A percentile compares a stretch with the other conserved stretches of the same genome.
These are phyloP conservation scores for Microcebus jonahi DNA, from an alignment of 2,113 vertebrate genomes.

Conservation along the genomic window DNA sequence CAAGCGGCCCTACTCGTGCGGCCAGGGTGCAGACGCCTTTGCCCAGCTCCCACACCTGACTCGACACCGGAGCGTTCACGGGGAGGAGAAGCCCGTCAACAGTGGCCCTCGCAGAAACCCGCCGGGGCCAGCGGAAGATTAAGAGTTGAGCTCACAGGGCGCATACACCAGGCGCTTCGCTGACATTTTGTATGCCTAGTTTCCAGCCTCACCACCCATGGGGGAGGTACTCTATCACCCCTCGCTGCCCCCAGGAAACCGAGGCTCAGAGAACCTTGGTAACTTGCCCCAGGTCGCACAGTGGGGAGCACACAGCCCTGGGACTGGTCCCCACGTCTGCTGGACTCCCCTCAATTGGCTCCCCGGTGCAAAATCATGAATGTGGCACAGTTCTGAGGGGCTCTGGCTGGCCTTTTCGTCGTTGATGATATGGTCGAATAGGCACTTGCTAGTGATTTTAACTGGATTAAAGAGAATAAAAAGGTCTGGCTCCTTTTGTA, in stretches of 20 bases:
- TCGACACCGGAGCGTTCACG: background rate
- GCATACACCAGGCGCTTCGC: fast-evolving
- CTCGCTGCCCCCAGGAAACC: fast-evolving
- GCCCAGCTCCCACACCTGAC: background rate
- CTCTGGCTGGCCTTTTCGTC: background rate
- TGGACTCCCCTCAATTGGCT: too few relatives aligned
- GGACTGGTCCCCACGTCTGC: background rate
- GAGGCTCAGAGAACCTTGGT: background rate
- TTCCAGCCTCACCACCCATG: fast-evolving
- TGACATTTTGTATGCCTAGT: fast-evolving
- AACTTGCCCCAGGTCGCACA: background rate
- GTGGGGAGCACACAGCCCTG: background rate
- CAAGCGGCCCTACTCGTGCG: background rate
- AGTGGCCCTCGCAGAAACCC: fast-evolving
- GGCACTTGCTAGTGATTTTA: background rate
- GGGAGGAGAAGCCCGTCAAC: background rate
- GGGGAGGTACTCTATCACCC: fast-evolving
- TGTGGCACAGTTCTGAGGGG: background rate
- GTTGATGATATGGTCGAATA: background rate
- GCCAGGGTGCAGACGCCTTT: background rate
- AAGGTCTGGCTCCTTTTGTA: background rate
- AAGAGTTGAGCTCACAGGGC: fast-evolving
- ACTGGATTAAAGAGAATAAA: background rate
- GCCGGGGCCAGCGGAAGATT: fast-evolving
- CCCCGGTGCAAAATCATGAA: background rate